These are phyloP conservation scores for Sinosuthora webbiana DNA, from an alignment of 2,113 vertebrate species.

Conservation along the genomic window DNA sequence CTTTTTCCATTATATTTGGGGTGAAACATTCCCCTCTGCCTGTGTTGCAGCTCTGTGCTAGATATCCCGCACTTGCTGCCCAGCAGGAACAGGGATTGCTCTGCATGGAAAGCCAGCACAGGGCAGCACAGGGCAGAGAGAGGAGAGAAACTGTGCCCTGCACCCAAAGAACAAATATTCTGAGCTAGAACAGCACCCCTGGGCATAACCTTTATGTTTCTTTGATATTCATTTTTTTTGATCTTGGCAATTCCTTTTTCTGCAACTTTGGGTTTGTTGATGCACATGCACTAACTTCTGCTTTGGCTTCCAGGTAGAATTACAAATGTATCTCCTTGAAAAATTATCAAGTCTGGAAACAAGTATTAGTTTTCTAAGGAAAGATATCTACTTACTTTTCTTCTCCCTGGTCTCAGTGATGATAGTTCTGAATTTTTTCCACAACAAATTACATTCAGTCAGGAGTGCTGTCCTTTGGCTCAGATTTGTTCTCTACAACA, in stretches of 20 bases:
- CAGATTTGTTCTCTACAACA: not conserved
- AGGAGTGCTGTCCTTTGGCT: not conserved
- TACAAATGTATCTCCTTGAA: not conserved
- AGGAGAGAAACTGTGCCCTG: not conserved
- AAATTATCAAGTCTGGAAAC: not conserved
- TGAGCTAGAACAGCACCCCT: not conserved
- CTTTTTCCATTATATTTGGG: not conserved
- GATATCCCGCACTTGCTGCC: not conserved
- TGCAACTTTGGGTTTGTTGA: conserved; percentile 17
- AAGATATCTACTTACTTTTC: not conserved
- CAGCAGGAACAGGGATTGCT: not conserved
- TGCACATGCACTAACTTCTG: not conserved
- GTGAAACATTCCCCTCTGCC: not conserved
- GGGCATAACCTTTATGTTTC: conserved; percentile 10
- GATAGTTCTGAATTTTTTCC: not conserved
- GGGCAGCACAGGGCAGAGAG: not conserved
- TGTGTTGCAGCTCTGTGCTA: not conserved
- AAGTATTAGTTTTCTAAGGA: not conserved
- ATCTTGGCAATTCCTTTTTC: conserved; percentile 10
- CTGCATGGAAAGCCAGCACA: not conserved
- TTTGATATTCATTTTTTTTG: conserved; percentile 52
- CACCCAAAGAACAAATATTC: conserved; percentile 8
- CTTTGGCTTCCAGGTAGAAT: conserved; percentile 40
- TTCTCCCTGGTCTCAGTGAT: not conserved
- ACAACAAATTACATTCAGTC: not conserved